Evolutionary conservation across 2,888 invertebrate genomes (phyloP).

Genomic region (Anthrax anthrax): DNA sequence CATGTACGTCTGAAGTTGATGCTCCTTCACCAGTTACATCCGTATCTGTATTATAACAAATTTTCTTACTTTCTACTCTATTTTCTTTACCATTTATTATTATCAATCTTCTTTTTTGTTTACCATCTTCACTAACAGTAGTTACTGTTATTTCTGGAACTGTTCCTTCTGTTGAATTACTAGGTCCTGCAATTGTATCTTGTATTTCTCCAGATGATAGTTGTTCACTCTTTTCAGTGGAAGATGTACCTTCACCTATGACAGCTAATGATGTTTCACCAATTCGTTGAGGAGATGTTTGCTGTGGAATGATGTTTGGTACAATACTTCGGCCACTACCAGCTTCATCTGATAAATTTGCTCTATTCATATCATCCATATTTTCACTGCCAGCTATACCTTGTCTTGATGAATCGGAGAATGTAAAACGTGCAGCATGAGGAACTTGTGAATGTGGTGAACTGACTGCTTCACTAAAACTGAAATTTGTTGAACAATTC

Average conservation of each 20-base stretch:
- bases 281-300: conserved; percentile 38
- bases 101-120: neutral
- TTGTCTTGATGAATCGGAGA: conserved; percentile 36
- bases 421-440: conserved; percentile 46
- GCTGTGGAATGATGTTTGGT: conserved; percentile 51
- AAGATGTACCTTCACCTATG: conserved; percentile 12
- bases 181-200: conserved; percentile 21
- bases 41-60: conserved; percentile 10
- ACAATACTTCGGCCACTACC: conserved; percentile 44
- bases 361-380: conserved; percentile 58
- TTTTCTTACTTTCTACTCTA: neutral
- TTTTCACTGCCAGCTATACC: conserved; percentile 38
- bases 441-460: conserved; percentile 73
- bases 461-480: conserved; percentile 80
- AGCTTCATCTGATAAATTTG: conserved; percentile 35
- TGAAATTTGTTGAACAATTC: conserved; percentile 13
- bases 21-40: conserved; percentile 33
- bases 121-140: conserved; percentile 10
- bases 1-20: conserved; percentile 35
- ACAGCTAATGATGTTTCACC: conserved; percentile 10
- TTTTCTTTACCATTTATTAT: neutral
- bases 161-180: conserved; percentile 9
- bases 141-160: conserved; percentile 14
- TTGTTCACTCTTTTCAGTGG: conserved; percentile 27
- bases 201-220: conserved; percentile 21